A percentile compares a stretch with the other conserved stretches of the same genome.
Evolutionary conservation across 2,797 vertebrate species (phyloP).

Genomic region (Anguilla marmorata): DNA sequence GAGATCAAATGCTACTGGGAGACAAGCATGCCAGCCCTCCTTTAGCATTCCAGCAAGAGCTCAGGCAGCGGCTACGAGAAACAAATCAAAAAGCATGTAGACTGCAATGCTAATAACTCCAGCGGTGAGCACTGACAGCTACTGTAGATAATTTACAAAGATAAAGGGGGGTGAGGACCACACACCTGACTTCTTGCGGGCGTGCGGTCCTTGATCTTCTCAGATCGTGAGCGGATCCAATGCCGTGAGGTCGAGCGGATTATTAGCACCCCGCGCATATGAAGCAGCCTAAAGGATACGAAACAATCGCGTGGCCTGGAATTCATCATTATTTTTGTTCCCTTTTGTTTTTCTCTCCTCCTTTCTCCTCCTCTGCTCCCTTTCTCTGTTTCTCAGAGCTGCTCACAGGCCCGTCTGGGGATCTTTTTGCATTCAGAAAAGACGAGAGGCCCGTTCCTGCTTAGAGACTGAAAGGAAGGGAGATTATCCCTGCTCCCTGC

Average conservation of each 20-base stretch:
- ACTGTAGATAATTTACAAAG: conserved; percentile 25
- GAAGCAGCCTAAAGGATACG: neutral
- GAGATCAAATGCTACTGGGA: conserved; percentile 67
- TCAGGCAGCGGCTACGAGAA: conserved; percentile 56
- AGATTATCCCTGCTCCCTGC: conserved; percentile 49
- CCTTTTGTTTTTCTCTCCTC: conserved; percentile 38
- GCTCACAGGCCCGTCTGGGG: conserved; percentile 48
- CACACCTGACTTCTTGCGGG: neutral
- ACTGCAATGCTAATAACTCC: conserved; percentile 51
- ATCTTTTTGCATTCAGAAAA: conserved; percentile 57
- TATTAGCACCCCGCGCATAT: conserved; percentile 45
- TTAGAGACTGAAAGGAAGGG: conserved; percentile 42
- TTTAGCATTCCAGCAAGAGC: conserved; percentile 53
- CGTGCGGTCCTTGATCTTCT: neutral
- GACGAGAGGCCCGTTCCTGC: conserved; percentile 43
- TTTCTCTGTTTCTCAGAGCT: conserved; percentile 52
- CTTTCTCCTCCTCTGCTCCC: conserved; percentile 30
- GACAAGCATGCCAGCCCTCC: conserved; percentile 59
- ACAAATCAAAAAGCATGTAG: conserved; percentile 44
- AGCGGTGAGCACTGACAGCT: conserved; percentile 27
- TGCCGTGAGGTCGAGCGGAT: conserved; percentile 46
- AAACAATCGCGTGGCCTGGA: conserved; percentile 18
- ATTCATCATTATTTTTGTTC: conserved; percentile 52
- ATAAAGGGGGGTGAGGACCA: neutral
- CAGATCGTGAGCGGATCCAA: conserved; percentile 30